Evolutionary conservation across 2,797 vertebrate genomes (phyloP), one percentile per base, ranked within the genome.

Genomic region (Florisuga fusca): DNA sequence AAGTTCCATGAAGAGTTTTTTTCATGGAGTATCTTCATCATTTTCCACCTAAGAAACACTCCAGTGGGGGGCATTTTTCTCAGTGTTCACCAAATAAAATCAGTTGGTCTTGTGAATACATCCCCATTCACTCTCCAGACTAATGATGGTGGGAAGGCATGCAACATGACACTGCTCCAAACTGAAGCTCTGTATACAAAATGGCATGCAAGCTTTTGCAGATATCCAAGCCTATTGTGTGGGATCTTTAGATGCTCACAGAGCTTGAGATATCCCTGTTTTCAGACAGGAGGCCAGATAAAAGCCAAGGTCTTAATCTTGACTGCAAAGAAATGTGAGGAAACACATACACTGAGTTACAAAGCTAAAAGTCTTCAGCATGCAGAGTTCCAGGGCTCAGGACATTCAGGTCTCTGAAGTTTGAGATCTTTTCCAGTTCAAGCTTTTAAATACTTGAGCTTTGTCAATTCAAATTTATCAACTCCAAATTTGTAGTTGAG

Each of bases 401-500:
- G 38, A 14, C 13, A 14, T 41, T 41, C 38, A 41, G 38, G 38
- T 15, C 21, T 48, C 12, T 6, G 38, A 78, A 43, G 50, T 86
- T 9, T 68, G 34, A 25, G 57, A 72, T 21, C 31, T 61, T 69
- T 95, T 71, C 87, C 63, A 84, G 85, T 36, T 91, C 57, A 43
- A 63, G 74, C 55, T 89, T 94, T 82, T 86, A 84, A 84, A 81
- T 90, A 78, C 31, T 79, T 71, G 12, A 79, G 34, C 50, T 86
- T 77, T 79, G 87, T 90, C 83, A 82, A 74, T 73, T 89, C 87
- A 55, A 51, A 90, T 90, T 34, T 90, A 74, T 78, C 86, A 86
- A 11, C 63, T 84, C n/a, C 55, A 45, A 43, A 69, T 76, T 4
- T 14, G 31, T 20, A 79, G 71, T 27, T 90, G 73, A 89, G 77